Percentiles rank a stretch among this genome's conserved stretches.
phyloP scores from a whole-genome alignment of 2,113 vertebrate species.

The Ceyx margarethae region DNA sequence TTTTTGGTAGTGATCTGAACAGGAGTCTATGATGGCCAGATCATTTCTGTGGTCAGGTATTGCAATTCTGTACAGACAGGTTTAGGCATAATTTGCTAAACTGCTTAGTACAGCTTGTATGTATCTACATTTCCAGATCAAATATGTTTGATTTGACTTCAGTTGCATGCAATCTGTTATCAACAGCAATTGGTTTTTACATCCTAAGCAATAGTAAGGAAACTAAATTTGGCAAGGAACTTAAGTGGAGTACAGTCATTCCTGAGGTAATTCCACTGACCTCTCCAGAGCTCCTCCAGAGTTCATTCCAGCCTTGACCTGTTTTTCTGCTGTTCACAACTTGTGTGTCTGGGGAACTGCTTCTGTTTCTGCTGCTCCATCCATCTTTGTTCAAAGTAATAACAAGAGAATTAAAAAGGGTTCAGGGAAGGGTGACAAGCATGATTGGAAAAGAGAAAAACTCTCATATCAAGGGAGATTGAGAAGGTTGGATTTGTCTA shows the following conservation, averaged over 20 bases:
- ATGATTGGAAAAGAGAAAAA: neutral
- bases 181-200: neutral
- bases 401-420: conserved; percentile 3
- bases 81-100: neutral
- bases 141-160: neutral
- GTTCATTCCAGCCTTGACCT: conserved; percentile 28
- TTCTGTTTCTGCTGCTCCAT: conserved; percentile 16
- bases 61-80: neutral
- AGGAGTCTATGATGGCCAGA: neutral
- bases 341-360: neutral
- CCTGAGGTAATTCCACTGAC: neutral
- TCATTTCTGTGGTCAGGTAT: neutral
- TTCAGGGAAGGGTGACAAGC: conserved; percentile 12
- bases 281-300: neutral
- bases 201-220: neutral
- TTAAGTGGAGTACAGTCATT: neutral
- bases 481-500: neutral
- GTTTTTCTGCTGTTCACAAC: neutral
- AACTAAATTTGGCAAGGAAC: neutral
- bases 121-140: neutral
- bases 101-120: neutral
- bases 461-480: neutral
- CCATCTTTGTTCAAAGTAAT: conserved; percentile 28
- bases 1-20: neutral
- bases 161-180: neutral